Evolutionary conservation across 1,140 invertebrate species (phyloP).

Genomic region (Drosophila nigrodunni): DNA sequence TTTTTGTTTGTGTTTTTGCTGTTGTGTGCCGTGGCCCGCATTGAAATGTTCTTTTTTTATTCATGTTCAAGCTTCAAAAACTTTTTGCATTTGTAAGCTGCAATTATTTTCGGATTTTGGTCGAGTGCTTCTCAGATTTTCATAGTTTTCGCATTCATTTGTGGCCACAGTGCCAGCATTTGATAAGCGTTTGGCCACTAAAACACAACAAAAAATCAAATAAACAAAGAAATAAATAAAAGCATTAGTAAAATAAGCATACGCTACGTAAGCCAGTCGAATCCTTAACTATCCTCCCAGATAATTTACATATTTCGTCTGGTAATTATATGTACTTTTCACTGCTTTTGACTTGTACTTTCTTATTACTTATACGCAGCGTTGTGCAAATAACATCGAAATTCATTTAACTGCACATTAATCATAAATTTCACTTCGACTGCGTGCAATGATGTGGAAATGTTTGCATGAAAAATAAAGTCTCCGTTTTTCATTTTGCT

Average conservation of each 20-base stretch:
- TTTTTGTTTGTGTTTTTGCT: slow-evolving; percentile 48
- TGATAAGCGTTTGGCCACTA: slow-evolving; percentile 22
- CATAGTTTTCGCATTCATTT: slow-evolving; percentile 9
- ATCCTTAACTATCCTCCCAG: not conserved
- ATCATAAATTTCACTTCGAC: slow-evolving; percentile 64
- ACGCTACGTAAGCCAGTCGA: slow-evolving; percentile 29
- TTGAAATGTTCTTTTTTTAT: slow-evolving; percentile 14
- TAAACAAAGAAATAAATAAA: not conserved
- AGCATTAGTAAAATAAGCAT: slow-evolving; percentile 43
- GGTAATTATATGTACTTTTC: slow-evolving; percentile 10
- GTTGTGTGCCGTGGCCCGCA: slow-evolving; percentile 26
- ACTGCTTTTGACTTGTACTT: not conserved
- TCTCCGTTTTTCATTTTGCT: slow-evolving; percentile 68
- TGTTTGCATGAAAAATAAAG: slow-evolving; percentile 53
- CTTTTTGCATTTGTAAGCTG: slow-evolving; percentile 42
- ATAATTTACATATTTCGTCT: slow-evolving; percentile 14
- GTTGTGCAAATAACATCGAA: slow-evolving; percentile 28
- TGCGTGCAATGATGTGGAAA: slow-evolving; percentile 67
- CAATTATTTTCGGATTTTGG: slow-evolving; percentile 50
- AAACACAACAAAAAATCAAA: not conserved
- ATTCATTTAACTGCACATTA: slow-evolving; percentile 59
- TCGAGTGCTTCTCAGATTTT: not conserved
- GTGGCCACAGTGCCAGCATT: slow-evolving; percentile 2
- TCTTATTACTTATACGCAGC: slow-evolving; percentile 35
- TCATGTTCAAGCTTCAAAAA: slow-evolving; percentile 13